A percentile compares a stretch with the other conserved stretches of the same genome.
Conservation (phyloP, 64 coral and sea anemone genomes). For the Exaiptasia diaphana region DNA sequence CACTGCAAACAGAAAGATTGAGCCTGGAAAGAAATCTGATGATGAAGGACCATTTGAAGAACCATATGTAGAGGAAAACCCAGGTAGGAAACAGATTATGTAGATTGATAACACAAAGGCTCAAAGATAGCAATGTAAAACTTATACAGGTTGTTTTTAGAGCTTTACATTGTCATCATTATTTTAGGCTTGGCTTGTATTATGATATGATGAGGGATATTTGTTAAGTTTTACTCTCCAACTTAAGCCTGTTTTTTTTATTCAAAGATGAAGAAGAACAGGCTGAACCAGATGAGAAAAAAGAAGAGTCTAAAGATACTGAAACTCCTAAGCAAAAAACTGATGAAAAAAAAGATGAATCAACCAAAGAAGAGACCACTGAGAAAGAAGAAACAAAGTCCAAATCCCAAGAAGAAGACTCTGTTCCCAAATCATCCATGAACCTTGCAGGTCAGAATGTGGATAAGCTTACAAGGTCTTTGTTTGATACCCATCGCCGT, state of each 20-base stretch:
- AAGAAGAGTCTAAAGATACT: neutral
- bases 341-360: neutral
- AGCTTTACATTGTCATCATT: too few relatives aligned
- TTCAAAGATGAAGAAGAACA: slow-evolving; percentile 17
- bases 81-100: neutral
- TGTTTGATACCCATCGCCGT: slow-evolving; percentile 45
- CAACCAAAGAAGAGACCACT: neutral
- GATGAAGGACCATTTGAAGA: neutral
- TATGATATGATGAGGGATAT: too few relatives aligned
- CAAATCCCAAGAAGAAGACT: neutral
- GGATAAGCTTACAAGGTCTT: slow-evolving; percentile 43
- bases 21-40: neutral
- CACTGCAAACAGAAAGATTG: neutral
- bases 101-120: too few relatives aligned
- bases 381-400: neutral
- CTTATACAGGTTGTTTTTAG: too few relatives aligned
- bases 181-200: too few relatives aligned
- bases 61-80: slow-evolving; percentile 15
- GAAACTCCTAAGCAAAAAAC: neutral
- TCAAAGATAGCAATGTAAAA: too few relatives aligned
- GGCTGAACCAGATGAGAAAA: neutral
- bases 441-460: slow-evolving; percentile 80
- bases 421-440: neutral
- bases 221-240: too few relatives aligned
- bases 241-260: too few relatives aligned